phyloP scores from a whole-genome alignment of 2,797 vertebrate species.

The Cryptoprocta ferox region DNA sequence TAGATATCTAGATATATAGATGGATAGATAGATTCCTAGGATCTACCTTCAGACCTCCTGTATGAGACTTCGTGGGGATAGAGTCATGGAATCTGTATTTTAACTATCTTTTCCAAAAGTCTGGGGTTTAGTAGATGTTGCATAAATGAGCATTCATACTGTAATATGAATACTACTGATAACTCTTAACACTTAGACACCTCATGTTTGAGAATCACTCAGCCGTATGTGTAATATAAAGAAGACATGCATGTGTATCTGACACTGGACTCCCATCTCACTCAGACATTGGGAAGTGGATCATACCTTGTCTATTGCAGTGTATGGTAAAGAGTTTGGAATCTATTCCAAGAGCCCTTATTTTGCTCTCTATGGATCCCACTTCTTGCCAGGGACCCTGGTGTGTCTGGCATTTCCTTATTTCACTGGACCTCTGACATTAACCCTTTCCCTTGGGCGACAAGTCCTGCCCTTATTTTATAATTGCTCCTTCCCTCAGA shows the following conservation, averaged over 20 bases:
- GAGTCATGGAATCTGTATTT: not conserved
- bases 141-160: not conserved
- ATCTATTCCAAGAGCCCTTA: not conserved
- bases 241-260: not conserved
- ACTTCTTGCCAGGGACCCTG: not conserved
- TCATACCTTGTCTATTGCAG: not conserved
- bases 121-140: not conserved
- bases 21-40: not conserved
- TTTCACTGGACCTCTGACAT: not conserved
- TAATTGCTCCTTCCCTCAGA: not conserved
- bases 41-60: not conserved
- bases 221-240: not conserved
- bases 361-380: not conserved
- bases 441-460: not conserved
- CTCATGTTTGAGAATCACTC: not conserved
- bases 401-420: fast-evolving
- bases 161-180: not conserved
- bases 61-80: not conserved
- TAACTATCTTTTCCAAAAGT: not conserved
- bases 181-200: not conserved
- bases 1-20: no score
- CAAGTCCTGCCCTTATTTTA: not conserved
- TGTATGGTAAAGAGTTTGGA: not conserved
- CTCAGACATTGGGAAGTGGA: not conserved
- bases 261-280: not conserved